These are phyloP conservation scores for Hoplodrina blanda DNA, from an alignment of 2,888 invertebrate species.

Conservation along the genomic window DNA sequence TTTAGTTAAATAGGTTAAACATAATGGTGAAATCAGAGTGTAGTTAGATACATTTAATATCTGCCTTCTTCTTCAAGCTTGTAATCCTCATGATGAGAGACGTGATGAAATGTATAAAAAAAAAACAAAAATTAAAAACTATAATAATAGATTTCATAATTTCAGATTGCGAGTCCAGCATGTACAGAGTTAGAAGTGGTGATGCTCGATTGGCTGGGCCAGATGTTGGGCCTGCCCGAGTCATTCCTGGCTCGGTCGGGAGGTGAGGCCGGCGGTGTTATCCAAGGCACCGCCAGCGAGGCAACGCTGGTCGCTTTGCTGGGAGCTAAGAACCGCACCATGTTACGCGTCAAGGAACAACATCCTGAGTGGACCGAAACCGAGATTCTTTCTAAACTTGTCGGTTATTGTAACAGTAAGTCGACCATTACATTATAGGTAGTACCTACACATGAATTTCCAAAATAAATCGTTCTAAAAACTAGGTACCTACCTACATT, in stretches of 20 bases:
- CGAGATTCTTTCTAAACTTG: constrained; percentile 94
- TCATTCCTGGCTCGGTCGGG: constrained; percentile 96
- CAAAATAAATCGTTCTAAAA: too few species aligned
- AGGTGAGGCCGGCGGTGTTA: constrained; percentile 97
- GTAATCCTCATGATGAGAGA: neutral
- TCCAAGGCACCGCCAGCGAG: constrained; percentile 98
- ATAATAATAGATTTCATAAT: constrained; percentile 39
- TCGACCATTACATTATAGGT: constrained; percentile 49
- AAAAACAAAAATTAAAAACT: too few species aligned
- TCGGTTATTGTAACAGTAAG: constrained; percentile 96
- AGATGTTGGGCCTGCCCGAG: constrained; percentile 96
- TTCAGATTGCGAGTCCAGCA: constrained; percentile 97
- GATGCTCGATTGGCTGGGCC: constrained; percentile 98
- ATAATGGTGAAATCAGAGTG: neutral
- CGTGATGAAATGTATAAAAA: neutral
- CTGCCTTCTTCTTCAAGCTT: too few species aligned
- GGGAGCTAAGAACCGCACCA: constrained; percentile 95
- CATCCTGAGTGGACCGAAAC: constrained; percentile 94
- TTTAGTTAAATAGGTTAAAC: neutral
- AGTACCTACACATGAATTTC: too few species aligned
- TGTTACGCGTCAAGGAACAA: constrained; percentile 92
- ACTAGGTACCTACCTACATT: too few species aligned
- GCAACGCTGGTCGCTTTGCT: constrained; percentile 97
- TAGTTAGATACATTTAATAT: too few species aligned
- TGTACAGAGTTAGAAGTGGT: constrained; percentile 98